These are phyloP conservation scores for Peromyscus melanophrys DNA, from an alignment of 2,797 vertebrate genomes.

Conservation along the genomic window DNA sequence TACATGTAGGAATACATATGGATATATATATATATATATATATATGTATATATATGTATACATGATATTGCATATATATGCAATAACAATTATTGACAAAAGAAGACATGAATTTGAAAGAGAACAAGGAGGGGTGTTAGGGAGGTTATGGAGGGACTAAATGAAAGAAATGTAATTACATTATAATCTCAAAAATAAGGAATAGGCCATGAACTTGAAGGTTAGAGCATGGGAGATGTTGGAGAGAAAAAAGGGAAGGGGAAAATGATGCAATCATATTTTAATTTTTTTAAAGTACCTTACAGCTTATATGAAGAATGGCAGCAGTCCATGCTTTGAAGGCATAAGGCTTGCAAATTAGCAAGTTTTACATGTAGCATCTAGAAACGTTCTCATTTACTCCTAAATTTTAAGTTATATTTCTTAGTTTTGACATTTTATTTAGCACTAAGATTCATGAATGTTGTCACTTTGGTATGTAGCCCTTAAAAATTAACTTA, in stretches of 20 bases:
- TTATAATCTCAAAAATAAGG: background rate
- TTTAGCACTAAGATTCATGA: background rate
- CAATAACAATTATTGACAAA: background rate
- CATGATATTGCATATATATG: background rate
- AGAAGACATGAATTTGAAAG: background rate
- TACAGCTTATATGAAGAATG: background rate
- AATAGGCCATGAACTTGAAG: background rate
- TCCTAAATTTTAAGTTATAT: conserved; percentile 10
- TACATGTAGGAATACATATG: background rate
- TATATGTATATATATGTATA: no score
- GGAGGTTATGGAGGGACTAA: background rate
- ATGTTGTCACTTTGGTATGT: background rate
- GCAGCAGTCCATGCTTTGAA: background rate
- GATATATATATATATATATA: no score
- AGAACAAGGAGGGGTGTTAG: no score
- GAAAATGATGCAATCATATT: background rate
- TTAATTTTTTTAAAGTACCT: background rate
- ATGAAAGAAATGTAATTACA: background rate
- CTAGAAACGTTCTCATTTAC: background rate
- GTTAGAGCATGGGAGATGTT: background rate
- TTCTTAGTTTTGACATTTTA: background rate
- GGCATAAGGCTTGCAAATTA: background rate
- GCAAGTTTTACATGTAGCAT: background rate
- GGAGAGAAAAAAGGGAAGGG: no score
- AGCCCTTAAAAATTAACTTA: background rate